phyloP scores from a whole-genome alignment of 2,113 vertebrate genomes.

The Hepsetus odoe region DNA sequence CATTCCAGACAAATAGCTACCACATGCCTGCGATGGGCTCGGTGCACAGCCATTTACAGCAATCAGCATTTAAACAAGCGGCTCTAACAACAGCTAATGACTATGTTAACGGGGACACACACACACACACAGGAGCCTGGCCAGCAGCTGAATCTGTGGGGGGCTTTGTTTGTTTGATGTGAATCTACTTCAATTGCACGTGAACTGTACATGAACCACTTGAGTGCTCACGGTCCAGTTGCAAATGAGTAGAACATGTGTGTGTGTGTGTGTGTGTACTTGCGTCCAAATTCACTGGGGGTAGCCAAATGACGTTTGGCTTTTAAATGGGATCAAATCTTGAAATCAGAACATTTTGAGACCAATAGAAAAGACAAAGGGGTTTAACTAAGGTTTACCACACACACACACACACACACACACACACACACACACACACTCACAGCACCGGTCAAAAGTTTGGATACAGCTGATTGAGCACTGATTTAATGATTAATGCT shows the following conservation, averaged over 20 bases:
- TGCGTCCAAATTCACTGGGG: background rate
- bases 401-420: background rate
- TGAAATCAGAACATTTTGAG: background rate
- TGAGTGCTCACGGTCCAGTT: background rate
- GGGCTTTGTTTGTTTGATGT: constrained; percentile 34
- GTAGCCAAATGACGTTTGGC: background rate
- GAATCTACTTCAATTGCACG: constrained; percentile 22
- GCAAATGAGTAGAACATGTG: background rate
- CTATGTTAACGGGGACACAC: constrained; percentile 65
- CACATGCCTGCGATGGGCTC: constrained; percentile 85
- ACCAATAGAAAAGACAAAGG: background rate
- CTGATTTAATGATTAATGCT: too few relatives aligned
- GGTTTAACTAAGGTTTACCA: too few relatives aligned
- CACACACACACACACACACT: too few relatives aligned
- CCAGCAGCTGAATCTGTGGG: constrained; percentile 32
- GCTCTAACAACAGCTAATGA: constrained; percentile 85
- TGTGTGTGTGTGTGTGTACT: constrained; percentile 32
- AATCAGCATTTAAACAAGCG: constrained; percentile 94
- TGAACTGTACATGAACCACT: constrained; percentile 37
- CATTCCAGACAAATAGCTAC: constrained; percentile 95
- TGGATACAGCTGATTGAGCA: too few relatives aligned
- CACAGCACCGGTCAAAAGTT: background rate
- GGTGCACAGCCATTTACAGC: constrained; percentile 81
- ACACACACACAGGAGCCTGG: constrained; percentile 24
- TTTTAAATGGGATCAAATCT: background rate